Conservation (phyloP, 2,113 vertebrate species). For the Cottus gobio region DNA sequence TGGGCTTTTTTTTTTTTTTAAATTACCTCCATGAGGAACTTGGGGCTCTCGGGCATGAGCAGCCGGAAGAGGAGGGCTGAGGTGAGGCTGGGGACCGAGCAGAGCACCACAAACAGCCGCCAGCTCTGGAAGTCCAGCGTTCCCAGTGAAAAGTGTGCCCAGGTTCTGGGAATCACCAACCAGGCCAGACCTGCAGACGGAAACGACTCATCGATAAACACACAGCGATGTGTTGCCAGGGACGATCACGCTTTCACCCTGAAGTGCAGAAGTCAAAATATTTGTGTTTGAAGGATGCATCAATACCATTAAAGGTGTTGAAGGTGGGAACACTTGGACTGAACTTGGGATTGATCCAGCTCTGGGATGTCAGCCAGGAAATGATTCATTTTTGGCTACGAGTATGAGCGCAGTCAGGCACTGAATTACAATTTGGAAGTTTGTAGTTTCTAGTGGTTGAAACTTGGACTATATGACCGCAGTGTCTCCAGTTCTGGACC, state of each 20-base stretch:
- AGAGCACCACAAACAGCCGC: constrained; percentile 83
- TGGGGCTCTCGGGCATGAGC: constrained; percentile 84
- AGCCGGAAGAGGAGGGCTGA: constrained; percentile 79
- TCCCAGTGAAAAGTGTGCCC: constrained; percentile 62
- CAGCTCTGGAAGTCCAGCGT: constrained; percentile 78
- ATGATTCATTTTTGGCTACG: not conserved
- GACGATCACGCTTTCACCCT: not conserved
- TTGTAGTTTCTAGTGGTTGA: not conserved
- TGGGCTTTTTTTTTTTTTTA: not conserved
- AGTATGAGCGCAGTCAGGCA: not conserved
- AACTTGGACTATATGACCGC: no score
- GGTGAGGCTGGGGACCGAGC: constrained; percentile 81
- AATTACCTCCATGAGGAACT: constrained; percentile 84
- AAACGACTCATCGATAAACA: not conserved
- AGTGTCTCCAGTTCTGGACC: no score
- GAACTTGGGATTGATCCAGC: not conserved
- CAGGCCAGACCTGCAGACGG: constrained; percentile 79
- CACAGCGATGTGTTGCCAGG: not conserved
- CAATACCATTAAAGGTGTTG: not conserved
- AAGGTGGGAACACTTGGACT: not conserved
- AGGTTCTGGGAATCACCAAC: constrained; percentile 81
- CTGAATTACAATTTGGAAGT: not conserved
- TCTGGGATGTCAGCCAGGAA: not conserved
- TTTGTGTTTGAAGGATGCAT: not conserved
- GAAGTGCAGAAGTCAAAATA: not conserved